Evolutionary conservation across 2,113 vertebrate species (phyloP), one percentile per base, ranked within the genome.

Genomic region (Cryptoleucopteryx plumbea): DNA sequence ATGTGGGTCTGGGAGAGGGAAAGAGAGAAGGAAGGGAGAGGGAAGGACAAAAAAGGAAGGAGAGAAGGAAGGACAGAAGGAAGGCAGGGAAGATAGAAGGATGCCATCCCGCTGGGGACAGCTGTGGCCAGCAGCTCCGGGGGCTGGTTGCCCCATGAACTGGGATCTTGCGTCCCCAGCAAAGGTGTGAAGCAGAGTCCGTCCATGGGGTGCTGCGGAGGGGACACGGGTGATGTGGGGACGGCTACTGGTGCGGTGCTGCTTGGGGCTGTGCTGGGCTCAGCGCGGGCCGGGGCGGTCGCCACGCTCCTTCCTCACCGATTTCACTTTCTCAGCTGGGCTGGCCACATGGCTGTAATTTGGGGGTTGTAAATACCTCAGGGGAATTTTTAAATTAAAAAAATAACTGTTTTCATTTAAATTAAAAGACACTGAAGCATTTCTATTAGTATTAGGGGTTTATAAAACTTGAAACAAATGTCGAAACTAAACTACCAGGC

Each of bases 311-410:
- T 67, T 87, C 78, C 86, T 80, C 78, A 71, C 73, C 1, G 0
- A 5, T 93, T 94, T 91, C 91, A 91, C 89, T 94, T 94, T 93
- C 82, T 90, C 29, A 3, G 93, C 87, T 78, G 80, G 80, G 68
- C 77, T 0, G 16, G 92, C 85, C 95, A 91, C 91, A 82, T 95
- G 96, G 84, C 95, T 97, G 94, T 66, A 82, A 90, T 93, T 90
- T 93, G 78, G 94, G 95, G 86, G 48, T 62, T 91, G 89, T 97
- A 93, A 95, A 93, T 93, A 95, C 84, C 91, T 84, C 95, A 26
- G 45, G 96, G 94, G 89, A 72, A 87, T 72, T 94, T 95, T 86
- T 91, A 80, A 91, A 95, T 85, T 58, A 16, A 34, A 92, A 96
- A 92, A 92, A 94, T 56, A 88, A 81, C 75, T 93, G 92, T 92